Evolutionary conservation across 2,888 invertebrate species (phyloP).

Genomic region (Tenthredo mesomela): DNA sequence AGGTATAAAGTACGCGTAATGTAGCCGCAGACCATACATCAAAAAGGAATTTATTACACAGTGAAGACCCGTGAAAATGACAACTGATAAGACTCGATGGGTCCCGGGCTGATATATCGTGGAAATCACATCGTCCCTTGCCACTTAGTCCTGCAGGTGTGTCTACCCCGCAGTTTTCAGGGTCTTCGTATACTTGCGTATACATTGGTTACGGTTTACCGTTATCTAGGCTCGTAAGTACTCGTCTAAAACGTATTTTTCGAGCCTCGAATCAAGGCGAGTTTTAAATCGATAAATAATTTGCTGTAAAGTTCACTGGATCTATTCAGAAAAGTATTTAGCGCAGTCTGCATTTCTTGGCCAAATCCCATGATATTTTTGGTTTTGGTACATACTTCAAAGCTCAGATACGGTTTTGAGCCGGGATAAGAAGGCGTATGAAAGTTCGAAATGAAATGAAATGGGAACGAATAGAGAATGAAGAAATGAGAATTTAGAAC

Average conservation of each 20-base stretch:
- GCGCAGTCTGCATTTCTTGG: background rate
- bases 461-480: background rate
- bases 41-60: background rate
- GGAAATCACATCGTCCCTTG: conserved; percentile 19
- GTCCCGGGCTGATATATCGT: conserved; percentile 23
- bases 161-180: background rate
- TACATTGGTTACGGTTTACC: background rate
- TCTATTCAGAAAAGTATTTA: background rate
- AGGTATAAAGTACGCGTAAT: background rate
- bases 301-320: background rate
- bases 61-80: conserved; percentile 8
- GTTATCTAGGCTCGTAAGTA: conserved; percentile 7
- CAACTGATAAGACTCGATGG: conserved; percentile 28
- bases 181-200: background rate
- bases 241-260: conserved; percentile 5
- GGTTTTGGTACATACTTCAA: background rate
- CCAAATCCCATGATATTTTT: background rate
- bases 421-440: background rate
- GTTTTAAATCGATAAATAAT: background rate
- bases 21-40: background rate
- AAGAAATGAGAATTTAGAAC: background rate
- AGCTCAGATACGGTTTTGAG: background rate
- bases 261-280: background rate
- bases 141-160: conserved; percentile 6
- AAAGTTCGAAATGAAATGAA: background rate